Evolutionary conservation across 2,888 invertebrate species (phyloP).

Genomic region (Lepidochrysops patricia): DNA sequence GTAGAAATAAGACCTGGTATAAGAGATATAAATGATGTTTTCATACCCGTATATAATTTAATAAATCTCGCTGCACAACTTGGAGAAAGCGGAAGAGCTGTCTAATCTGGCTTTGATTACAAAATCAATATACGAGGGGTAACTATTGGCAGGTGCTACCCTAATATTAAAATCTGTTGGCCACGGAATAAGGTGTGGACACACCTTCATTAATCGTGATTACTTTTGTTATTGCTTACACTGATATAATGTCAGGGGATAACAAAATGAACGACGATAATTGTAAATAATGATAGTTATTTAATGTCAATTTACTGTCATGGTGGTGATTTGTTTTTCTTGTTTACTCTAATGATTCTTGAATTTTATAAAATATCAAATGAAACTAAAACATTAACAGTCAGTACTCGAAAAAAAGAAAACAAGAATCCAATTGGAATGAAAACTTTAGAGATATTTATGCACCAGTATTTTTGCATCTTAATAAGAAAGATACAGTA

Average conservation of each 20-base stretch:
- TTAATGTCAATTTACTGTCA: not conserved
- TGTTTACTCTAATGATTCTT: not conserved
- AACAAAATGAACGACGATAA: constrained; percentile 13
- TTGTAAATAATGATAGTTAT: not conserved
- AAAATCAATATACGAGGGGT: constrained; percentile 56
- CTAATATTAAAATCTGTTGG: constrained; percentile 54
- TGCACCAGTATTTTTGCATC: not conserved
- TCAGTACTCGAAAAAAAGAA: not conserved
- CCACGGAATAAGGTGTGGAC: constrained; percentile 40
- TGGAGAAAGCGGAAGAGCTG: constrained; percentile 31
- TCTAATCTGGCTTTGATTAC: constrained; percentile 63
- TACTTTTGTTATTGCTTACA: constrained; percentile 31
- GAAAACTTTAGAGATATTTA: not conserved
- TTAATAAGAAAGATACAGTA: not conserved
- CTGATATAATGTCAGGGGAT: not conserved
- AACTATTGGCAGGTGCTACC: constrained; percentile 53
- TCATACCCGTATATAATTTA: constrained; percentile 29
- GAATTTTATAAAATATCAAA: not conserved
- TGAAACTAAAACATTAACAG: not conserved
- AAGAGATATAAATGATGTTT: constrained; percentile 11
- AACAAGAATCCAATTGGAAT: not conserved
- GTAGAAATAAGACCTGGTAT: not conserved
- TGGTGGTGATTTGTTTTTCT: not conserved
- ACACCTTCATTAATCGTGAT: constrained; percentile 44
- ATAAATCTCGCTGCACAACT: constrained; percentile 42